A percentile compares a stretch with the other conserved stretches of the same genome.
Conservation (phyloP, 1,140 invertebrate genomes). For the Aphaenogaster floridana region DNA sequence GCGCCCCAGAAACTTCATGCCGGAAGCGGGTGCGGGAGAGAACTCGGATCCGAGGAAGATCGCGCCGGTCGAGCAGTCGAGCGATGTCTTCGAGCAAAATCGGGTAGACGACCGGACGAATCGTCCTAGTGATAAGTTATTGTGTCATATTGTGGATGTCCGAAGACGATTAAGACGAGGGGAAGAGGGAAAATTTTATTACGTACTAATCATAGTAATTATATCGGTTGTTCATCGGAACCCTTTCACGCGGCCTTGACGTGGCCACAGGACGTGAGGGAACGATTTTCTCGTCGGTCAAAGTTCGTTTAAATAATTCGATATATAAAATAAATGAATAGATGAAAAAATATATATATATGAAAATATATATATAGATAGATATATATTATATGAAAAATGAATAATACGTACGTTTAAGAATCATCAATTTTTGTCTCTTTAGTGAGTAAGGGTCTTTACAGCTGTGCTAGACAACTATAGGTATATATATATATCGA, state of each 20-base stretch:
- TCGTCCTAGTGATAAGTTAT: slow-evolving; percentile 72
- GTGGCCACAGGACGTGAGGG: slow-evolving; percentile 38
- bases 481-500: slow-evolving; percentile 76
- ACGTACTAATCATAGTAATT: slow-evolving; percentile 70
- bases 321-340: slow-evolving; percentile 60
- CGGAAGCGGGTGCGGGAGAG: slow-evolving; percentile 7
- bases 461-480: slow-evolving; percentile 86
- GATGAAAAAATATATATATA: slow-evolving; percentile 59
- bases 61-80: neutral
- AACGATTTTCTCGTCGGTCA: slow-evolving; percentile 64
- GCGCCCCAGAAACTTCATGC: neutral
- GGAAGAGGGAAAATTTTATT: slow-evolving; percentile 70
- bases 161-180: slow-evolving; percentile 47
- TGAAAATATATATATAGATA: slow-evolving; percentile 50
- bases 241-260: slow-evolving; percentile 67
- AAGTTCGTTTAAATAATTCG: slow-evolving; percentile 71
- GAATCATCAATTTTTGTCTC: slow-evolving; percentile 76
- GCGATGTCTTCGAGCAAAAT: slow-evolving; percentile 26
- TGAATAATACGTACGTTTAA: slow-evolving; percentile 74
- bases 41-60: neutral
- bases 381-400: slow-evolving; percentile 71
- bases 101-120: slow-evolving; percentile 60
- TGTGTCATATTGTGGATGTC: slow-evolving; percentile 66
- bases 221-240: slow-evolving; percentile 76
- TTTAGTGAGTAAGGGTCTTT: slow-evolving; percentile 82